Evolutionary conservation across 2,797 vertebrate genomes (phyloP), one percentile per base, ranked within the genome.

Genomic region (Geotria australis): DNA sequence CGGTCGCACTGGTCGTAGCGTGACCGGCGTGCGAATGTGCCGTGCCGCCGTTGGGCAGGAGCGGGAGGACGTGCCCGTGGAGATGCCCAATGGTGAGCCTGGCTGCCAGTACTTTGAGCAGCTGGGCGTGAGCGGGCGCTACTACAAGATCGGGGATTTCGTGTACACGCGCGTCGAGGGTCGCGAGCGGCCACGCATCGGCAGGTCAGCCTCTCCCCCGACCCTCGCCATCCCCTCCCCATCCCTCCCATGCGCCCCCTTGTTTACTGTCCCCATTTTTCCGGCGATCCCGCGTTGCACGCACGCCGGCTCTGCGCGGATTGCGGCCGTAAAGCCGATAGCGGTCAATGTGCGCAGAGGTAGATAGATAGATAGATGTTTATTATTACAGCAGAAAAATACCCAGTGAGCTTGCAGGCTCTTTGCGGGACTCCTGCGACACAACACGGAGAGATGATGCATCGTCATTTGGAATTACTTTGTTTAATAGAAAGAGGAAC

Each of bases 61-160:
- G 60, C 82, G 79, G 65, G 89, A 95, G 70, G 85, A 98, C 60
- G 80, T 91, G 57, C 71, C 78, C 2, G 74, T 94, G 63, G 89
- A 98, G 60, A 76, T 94, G 76, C 72, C 77, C 60, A 95, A 83
- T 11, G 86, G 88, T 57, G 89, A 95, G 12, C 82, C 84, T 48
- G 89, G 81, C 8, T 95, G 85, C 65, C 81, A 88, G 67, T 94
- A 98, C 68, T 91, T 80, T 49, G 89, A 98, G 58, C 89, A 95
- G 66, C 84, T 98, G 59, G 80, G 66, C 67, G 89, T 88, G 70
- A 93, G 94, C 60, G 85, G 86, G 63, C 68, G 74, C 68, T 95
- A 81, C 79, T 72, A 91, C 14, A 98, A 95, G 71, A 80, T 95
- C 60, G 89, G 86, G 24, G 88, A 96, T 63, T 98, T 78, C 53